A percentile compares a stretch with the other conserved stretches of the same genome.
Conservation (phyloP, 2,797 vertebrate species). For the Synanceia verrucosa region DNA sequence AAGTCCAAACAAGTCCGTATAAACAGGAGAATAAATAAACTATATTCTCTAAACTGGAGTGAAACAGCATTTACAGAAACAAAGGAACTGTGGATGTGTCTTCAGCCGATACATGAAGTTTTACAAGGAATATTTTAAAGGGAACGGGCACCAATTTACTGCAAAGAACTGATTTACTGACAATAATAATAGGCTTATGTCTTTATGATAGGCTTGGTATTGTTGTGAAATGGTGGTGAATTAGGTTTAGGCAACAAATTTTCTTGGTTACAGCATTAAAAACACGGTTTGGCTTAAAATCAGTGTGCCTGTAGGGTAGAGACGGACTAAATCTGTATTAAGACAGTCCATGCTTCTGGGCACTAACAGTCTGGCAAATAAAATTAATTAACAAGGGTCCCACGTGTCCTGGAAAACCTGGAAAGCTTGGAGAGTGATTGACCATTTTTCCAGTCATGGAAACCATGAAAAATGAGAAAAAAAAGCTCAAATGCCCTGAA, state of each 20-base stretch:
- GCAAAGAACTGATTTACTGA: neutral
- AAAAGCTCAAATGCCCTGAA: too few species aligned
- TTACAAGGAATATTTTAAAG: neutral
- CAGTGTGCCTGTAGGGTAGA: neutral
- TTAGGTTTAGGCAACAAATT: neutral
- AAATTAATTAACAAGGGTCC: neutral
- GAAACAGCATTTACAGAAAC: neutral
- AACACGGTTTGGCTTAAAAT: neutral
- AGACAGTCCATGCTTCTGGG: neutral
- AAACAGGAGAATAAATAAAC: slow-evolving; percentile 67
- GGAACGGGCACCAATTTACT: neutral
- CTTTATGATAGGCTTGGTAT: too few species aligned
- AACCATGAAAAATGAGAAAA: too few species aligned
- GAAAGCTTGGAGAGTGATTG: too few species aligned
- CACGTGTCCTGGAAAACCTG: too few species aligned
- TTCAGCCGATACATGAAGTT: too few species aligned
- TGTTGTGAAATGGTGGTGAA: neutral
- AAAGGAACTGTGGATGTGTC: neutral
- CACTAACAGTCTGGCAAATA: neutral
- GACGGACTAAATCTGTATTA: too few species aligned
- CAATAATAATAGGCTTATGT: too few species aligned
- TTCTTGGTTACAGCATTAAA: neutral
- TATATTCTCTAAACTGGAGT: slow-evolving; percentile 4
- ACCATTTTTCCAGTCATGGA: too few species aligned
- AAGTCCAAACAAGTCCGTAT: slow-evolving; percentile 63